Evolutionary conservation across 2,113 vertebrate genomes (phyloP), one percentile per base, ranked within the genome.

Genomic region (Motacilla tschutschensis): DNA sequence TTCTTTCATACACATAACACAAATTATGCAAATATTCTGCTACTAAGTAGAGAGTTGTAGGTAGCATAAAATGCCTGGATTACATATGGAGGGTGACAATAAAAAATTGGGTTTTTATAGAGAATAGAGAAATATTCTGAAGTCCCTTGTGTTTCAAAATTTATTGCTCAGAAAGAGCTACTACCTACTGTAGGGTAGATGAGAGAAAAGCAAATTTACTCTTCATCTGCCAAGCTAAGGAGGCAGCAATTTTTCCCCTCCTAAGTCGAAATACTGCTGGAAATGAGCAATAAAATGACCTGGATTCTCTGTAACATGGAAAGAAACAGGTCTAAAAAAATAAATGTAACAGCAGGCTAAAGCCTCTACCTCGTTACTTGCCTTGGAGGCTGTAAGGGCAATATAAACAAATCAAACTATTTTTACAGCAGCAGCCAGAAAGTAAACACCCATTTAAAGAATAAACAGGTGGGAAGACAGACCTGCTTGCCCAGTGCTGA

Each of bases 381-480:
- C 78, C 46, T 58, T 38, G 64, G 13, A 76, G 59, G 53, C 54
- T 59, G 41, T 66, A 87, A 95, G 90, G 70, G 67, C 65, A 92
- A 88, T 47, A 87, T 33, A 87, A 88, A 82, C 88, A 91, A 95
- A 85, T 57, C 67, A 87, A 94, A 84, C 33, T 79, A 79, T 55
- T 69, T 79, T 91, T 90, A 67, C 38, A 78, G 77, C 54, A 67
- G 91, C 83, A 53, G 50, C 9, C 28, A 35, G 50, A 87, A 72
- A 84, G 51, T 82, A 93, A 94, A 94, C 54, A 92, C 50, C n/a
- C 4, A 24, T 85, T 77, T 88, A 82, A 91, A 95, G 83, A 88
- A 72, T 54, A 91, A 84, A 83, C 70, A 90, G 83, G 89, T 93
- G 76, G 44, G 77, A 93, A 93, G 90, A 86, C 51, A 89, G 60